Evolutionary conservation across 2,888 invertebrate genomes (phyloP).

Genomic region (Hirtodrosophila duncani): DNA sequence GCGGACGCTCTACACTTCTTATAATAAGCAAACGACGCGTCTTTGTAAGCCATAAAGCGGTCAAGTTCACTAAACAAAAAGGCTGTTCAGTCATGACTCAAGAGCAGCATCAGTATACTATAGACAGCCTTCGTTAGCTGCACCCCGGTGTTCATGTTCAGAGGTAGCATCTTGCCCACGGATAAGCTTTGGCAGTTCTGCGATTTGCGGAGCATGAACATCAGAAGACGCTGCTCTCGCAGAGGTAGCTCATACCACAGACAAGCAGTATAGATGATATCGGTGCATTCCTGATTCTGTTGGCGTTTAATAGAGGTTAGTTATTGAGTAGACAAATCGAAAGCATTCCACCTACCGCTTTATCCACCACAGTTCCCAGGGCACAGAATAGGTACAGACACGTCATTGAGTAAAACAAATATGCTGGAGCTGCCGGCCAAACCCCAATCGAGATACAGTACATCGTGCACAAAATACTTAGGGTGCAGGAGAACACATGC

Average conservation of each 20-base stretch:
- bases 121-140: constrained; percentile 58
- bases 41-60: constrained; percentile 53
- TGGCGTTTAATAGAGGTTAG: too few relatives aligned
- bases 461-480: constrained; percentile 26
- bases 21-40: constrained; percentile 36
- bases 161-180: constrained; percentile 42
- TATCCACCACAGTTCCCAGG: constrained; percentile 45
- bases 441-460: constrained; percentile 34
- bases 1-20: too few relatives aligned
- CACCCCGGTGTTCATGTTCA: constrained; percentile 50
- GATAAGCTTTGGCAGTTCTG: constrained; percentile 41
- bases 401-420: constrained; percentile 23
- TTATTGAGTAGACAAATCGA: too few relatives aligned
- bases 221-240: constrained; percentile 47
- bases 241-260: constrained; percentile 54
- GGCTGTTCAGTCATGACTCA: constrained; percentile 21
- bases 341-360: too few relatives aligned
- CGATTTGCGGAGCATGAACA: constrained; percentile 52
- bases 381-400: constrained; percentile 46
- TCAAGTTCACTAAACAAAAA: constrained; percentile 68
- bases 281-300: constrained; percentile 46
- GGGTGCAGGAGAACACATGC: constrained; percentile 23
- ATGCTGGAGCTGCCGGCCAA: constrained; percentile 48
- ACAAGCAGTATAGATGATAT: constrained; percentile 44
- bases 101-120: constrained; percentile 39